These are phyloP conservation scores for Acropternis orthonyx DNA, from an alignment of 2,797 vertebrate genomes.

Conservation along the genomic window DNA sequence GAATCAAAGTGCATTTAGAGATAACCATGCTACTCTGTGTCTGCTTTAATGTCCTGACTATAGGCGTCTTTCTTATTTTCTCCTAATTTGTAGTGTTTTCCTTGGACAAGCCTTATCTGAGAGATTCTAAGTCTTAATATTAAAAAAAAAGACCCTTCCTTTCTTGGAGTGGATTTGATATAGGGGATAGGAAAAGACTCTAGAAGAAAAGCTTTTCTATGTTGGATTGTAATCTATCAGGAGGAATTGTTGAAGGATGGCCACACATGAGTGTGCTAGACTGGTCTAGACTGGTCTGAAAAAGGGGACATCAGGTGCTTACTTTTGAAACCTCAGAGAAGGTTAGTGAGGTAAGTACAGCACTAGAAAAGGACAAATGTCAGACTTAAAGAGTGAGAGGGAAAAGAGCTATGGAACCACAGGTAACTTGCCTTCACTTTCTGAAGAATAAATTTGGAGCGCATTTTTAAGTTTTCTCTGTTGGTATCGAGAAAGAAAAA, in stretches of 20 bases:
- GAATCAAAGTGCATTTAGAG: not conserved
- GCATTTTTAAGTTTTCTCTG: not conserved
- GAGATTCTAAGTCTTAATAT: not conserved
- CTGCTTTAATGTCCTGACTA: not conserved
- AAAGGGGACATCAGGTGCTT: not conserved
- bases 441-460: not conserved
- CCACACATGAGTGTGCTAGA: not conserved
- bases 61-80: not conserved
- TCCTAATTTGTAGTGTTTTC: not conserved
- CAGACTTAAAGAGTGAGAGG: not conserved
- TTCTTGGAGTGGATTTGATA: not conserved
- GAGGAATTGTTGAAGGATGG: not conserved
- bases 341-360: not conserved
- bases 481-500: not conserved
- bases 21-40: not conserved
- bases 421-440: not conserved
- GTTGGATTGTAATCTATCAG: not conserved
- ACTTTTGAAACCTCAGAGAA: not conserved
- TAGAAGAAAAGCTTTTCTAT: not conserved
- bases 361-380: not conserved
- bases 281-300: not conserved
- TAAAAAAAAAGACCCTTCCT: not conserved
- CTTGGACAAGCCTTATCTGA: not conserved
- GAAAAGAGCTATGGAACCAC: not conserved
- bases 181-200: not conserved